Conservation (phyloP, 2,888 invertebrate species). For the Euzophera pinguis region DNA sequence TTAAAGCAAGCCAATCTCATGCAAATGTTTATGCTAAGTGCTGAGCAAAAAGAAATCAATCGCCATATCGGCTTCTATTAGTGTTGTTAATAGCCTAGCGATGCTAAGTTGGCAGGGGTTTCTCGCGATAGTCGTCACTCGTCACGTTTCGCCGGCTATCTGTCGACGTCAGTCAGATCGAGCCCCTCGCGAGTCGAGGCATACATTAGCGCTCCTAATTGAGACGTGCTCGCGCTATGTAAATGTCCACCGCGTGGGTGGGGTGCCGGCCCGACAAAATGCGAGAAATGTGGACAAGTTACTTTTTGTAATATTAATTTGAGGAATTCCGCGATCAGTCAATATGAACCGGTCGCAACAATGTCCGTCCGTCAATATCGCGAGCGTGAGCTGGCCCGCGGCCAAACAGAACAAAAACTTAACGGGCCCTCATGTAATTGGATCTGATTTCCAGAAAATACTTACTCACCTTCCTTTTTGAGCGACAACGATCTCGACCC, state of each 20-base stretch:
- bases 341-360: constrained; percentile 39
- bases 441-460: constrained; percentile 80
- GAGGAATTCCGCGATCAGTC: constrained; percentile 44
- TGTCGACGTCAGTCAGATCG: constrained; percentile 73
- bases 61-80: constrained; percentile 63
- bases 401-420: constrained; percentile 76
- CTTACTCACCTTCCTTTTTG: constrained; percentile 76
- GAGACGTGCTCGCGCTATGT: constrained; percentile 78
- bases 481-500: constrained; percentile 75
- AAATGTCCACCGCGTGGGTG: constrained; percentile 77
- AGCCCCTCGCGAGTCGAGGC: constrained; percentile 69
- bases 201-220: constrained; percentile 80
- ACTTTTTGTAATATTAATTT: constrained; percentile 29
- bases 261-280: constrained; percentile 50
- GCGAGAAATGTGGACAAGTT: constrained; percentile 50
- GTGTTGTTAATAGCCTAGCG: constrained; percentile 67
- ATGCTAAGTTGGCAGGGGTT: constrained; percentile 58
- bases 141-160: constrained; percentile 76
- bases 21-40: constrained; percentile 36
- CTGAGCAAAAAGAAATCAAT: constrained; percentile 41
- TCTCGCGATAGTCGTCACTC: constrained; percentile 71
- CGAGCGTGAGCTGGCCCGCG: constrained; percentile 57
- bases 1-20: constrained; percentile 19
- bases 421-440: constrained; percentile 77
- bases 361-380: constrained; percentile 65